Evolutionary conservation across 2,113 vertebrate species (phyloP).

Genomic region (Vimba vimba): DNA sequence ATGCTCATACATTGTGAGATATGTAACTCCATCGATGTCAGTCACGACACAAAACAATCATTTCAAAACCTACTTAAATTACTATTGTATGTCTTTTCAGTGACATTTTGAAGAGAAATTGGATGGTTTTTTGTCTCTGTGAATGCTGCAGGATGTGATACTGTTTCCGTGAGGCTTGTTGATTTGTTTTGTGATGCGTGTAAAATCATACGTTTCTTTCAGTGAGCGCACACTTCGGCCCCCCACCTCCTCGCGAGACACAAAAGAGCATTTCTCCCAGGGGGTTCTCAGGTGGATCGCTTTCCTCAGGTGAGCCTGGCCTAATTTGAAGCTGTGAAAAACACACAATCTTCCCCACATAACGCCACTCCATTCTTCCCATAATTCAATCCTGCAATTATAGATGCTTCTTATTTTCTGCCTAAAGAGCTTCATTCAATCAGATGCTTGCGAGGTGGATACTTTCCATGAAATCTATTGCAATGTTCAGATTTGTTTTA

Average conservation of each 20-base stretch:
- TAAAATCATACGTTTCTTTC: constrained; percentile 76
- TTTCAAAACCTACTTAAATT: not conserved
- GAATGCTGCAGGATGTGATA: constrained; percentile 20
- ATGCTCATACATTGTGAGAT: not conserved
- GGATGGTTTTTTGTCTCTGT: not conserved
- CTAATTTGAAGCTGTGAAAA: constrained; percentile 7
- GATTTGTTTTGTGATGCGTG: constrained; percentile 63
- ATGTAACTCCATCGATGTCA: not conserved
- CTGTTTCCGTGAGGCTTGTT: constrained; percentile 52
- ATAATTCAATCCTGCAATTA: constrained; percentile 3
- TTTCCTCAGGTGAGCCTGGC: constrained; percentile 62
- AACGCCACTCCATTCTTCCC: not conserved
- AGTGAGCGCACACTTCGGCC: constrained; percentile 74
- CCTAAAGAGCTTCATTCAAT: not conserved
- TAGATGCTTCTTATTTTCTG: not conserved
- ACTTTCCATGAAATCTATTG: not conserved
- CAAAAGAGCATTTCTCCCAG: constrained; percentile 74
- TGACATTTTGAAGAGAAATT: constrained; percentile 13
- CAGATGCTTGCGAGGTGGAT: not conserved
- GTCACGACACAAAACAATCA: not conserved
- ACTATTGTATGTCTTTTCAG: constrained; percentile 26
- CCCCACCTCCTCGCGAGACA: constrained; percentile 64
- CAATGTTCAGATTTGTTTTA: not conserved
- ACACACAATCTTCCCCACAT: not conserved
- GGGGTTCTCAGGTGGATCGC: constrained; percentile 76